phyloP scores from a whole-genome alignment of 2,797 vertebrate species.

The Rhinophrynus dorsalis region DNA sequence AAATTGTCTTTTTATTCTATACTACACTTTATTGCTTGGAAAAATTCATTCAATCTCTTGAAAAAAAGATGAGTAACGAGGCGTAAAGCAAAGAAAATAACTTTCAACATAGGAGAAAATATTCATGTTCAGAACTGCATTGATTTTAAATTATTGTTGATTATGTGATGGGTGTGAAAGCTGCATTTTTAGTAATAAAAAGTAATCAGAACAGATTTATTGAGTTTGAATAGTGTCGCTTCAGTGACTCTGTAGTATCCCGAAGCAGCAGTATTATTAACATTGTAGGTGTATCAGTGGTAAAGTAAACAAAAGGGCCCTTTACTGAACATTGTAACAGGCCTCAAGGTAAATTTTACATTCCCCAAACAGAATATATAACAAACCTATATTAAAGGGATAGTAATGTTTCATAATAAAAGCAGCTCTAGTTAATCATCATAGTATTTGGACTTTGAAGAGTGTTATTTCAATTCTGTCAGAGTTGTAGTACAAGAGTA shows the following conservation, averaged over 20 bases:
- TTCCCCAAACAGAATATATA: no score
- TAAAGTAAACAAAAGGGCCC: background rate
- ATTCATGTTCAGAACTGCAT: conserved; percentile 50
- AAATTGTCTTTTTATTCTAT: background rate
- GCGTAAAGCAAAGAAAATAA: conserved; percentile 51
- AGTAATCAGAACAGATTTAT: conserved; percentile 33
- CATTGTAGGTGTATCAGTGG: background rate
- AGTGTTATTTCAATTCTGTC: no score
- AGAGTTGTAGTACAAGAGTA: no score
- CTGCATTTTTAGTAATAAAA: conserved; percentile 27
- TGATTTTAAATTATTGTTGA: conserved; percentile 59
- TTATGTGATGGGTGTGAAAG: conserved; percentile 43
- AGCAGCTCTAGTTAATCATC: no score
- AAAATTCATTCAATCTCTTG: background rate
- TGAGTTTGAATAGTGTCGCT: conserved; percentile 28
- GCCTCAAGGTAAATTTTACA: background rate
- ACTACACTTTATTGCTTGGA: background rate
- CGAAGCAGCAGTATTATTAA: background rate
- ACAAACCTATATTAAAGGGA: no score
- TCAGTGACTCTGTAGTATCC: conserved; percentile 1
- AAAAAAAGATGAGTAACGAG: conserved; percentile 47
- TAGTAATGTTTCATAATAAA: no score
- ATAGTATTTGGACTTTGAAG: no score
- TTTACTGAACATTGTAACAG: background rate
- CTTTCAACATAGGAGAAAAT: conserved; percentile 47